A percentile compares a stretch with the other conserved stretches of the same genome.
These are phyloP conservation scores for Willisornis vidua DNA, from an alignment of 2,113 vertebrate genomes.

Conservation along the genomic window DNA sequence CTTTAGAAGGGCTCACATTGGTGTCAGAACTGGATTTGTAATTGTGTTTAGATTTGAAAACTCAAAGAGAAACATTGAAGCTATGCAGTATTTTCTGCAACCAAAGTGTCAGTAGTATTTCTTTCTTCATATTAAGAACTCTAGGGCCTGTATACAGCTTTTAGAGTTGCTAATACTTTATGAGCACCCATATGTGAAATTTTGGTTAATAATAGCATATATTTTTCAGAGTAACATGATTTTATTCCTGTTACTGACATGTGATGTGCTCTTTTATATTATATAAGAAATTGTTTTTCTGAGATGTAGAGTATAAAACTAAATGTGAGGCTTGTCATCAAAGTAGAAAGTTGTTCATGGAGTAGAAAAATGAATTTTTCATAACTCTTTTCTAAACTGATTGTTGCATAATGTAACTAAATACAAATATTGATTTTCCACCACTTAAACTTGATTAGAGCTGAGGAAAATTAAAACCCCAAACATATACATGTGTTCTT, in stretches of 20 bases:
- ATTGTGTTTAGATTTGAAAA: conserved; percentile 67
- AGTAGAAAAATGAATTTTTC: not conserved
- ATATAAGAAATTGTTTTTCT: not conserved
- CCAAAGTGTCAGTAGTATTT: conserved; percentile 53
- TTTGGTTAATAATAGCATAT: not conserved
- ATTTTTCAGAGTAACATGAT: not conserved
- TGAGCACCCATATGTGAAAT: not conserved
- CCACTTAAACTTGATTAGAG: not conserved
- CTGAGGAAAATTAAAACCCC: not conserved
- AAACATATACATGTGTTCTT: not conserved
- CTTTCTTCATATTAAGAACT: not conserved
- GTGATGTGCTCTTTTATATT: not conserved
- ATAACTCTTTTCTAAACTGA: not conserved
- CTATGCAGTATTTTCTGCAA: conserved; percentile 47
- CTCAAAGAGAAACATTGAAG: conserved; percentile 48
- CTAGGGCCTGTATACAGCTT: conserved; percentile 12
- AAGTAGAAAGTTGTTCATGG: not conserved
- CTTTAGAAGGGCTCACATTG: conserved; percentile 68
- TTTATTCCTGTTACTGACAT: not conserved
- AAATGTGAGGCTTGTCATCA: not conserved
- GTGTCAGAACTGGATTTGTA: conserved; percentile 70
- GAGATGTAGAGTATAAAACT: not conserved
- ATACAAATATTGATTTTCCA: not conserved
- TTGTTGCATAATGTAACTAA: not conserved
- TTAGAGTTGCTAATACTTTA: not conserved